Percentiles rank a stretch among this genome's conserved stretches.
phyloP scores from a whole-genome alignment of 1,140 invertebrate genomes.

The Akabosia matsudoensis region DNA sequence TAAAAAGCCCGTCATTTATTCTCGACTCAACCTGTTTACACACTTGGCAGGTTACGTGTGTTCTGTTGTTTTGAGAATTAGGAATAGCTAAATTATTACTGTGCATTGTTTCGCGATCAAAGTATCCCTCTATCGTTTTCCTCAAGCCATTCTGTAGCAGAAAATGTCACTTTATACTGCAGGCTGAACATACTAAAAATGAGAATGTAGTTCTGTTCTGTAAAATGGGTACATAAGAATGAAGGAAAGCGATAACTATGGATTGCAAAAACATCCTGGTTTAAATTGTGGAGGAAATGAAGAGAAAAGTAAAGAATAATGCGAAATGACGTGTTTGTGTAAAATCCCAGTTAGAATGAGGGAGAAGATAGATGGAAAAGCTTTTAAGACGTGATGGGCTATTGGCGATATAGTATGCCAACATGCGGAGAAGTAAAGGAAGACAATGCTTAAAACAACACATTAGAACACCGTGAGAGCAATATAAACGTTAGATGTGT shows the following conservation, averaged over 20 bases:
- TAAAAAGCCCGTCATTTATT: neutral
- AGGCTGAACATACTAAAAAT: neutral
- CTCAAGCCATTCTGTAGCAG: neutral
- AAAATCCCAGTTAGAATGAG: slow-evolving; percentile 1
- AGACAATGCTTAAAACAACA: neutral
- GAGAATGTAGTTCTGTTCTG: no score
- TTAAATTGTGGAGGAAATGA: neutral
- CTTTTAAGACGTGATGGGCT: slow-evolving; percentile 17
- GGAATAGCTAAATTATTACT: slow-evolving; percentile 20
- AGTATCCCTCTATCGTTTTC: neutral
- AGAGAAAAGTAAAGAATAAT: neutral
- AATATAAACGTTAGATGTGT: neutral
- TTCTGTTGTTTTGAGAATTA: slow-evolving; percentile 3
- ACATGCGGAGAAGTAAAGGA: neutral
- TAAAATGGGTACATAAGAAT: neutral
- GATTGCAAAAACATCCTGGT: neutral
- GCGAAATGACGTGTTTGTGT: slow-evolving; percentile 19
- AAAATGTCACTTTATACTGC: neutral
- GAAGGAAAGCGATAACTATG: neutral
- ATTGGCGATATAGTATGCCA: neutral
- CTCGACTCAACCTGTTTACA: neutral
- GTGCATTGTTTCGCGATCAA: slow-evolving; percentile 3
- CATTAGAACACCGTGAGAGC: neutral
- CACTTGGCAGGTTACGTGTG: neutral
- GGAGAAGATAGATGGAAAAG: slow-evolving; percentile 12